A percentile compares a stretch with the other conserved stretches of the same genome.
phyloP scores from a whole-genome alignment of 1,140 invertebrate species.

The Paralvinella palmiformis region DNA sequence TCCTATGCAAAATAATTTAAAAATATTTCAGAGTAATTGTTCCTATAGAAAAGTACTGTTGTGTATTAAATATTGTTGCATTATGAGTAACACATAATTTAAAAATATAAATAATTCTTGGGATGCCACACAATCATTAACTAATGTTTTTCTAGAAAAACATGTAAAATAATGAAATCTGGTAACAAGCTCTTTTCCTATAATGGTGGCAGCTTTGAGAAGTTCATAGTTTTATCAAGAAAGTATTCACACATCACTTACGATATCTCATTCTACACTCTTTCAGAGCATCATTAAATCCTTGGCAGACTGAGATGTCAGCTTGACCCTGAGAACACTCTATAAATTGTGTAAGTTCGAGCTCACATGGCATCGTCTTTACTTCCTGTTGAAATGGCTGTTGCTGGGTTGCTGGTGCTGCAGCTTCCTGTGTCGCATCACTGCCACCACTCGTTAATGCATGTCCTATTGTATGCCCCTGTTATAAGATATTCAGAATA shows the following conservation, averaged over 20 bases:
- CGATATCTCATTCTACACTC: conserved; percentile 34
- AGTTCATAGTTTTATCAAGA: too few relatives aligned
- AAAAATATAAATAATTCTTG: too few relatives aligned
- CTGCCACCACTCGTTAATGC: conserved; percentile 41
- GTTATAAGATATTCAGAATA: conserved; percentile 6
- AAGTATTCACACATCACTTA: not conserved
- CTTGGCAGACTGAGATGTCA: conserved; percentile 44
- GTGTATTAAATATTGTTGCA: too few relatives aligned
- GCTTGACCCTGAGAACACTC: conserved; percentile 46
- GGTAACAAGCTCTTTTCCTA: too few relatives aligned
- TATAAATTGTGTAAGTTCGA: conserved; percentile 50
- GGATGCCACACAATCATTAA: too few relatives aligned
- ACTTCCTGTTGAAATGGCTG: conserved; percentile 22
- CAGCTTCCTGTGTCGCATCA: conserved; percentile 10
- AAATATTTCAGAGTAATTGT: too few relatives aligned
- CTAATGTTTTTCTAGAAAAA: too few relatives aligned
- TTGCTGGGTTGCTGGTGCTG: conserved; percentile 19
- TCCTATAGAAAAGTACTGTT: too few relatives aligned
- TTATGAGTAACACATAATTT: too few relatives aligned
- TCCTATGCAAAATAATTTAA: too few relatives aligned
- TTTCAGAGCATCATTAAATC: conserved; percentile 47
- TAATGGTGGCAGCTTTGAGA: too few relatives aligned
- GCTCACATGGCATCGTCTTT: conserved; percentile 40
- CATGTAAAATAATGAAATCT: too few relatives aligned
- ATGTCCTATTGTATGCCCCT: conserved; percentile 46